Evolutionary conservation across 2,888 invertebrate genomes (phyloP), one percentile per base, ranked within the genome.

Genomic region (Chorisops tibialis): DNA sequence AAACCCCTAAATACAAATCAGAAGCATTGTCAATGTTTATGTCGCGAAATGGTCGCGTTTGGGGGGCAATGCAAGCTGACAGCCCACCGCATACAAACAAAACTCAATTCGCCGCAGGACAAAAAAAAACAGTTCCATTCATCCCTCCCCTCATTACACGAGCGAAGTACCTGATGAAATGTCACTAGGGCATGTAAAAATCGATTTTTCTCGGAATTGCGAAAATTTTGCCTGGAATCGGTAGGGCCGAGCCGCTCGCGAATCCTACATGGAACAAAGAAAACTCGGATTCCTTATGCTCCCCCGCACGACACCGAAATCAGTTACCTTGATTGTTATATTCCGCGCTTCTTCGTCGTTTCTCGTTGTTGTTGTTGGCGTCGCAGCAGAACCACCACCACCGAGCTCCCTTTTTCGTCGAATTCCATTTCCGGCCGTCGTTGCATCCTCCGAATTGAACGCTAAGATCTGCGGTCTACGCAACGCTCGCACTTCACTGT

Each of bases 351-450:
- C 38, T 30, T 59, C 59, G 7, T 48, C 47, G 37, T 35, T 35
- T 16, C 19, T 7, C 21, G 50, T 18, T 38, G 39, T 50, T 59
- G 38, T 21, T 49, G 35, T 18, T 39, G 39, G 43, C 19, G 50
- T 49, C 22, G 38, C 14, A 14, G 45, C 38, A n/a, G n/a, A n/a
- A n/a, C n/a, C n/a, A n/a, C n/a, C n/a, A n/a, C n/a, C n/a, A n/a
- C n/a, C n/a, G 38, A 49, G 12, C 56, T 62, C 56, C 49, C 62
- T 49, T 56, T 50, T 62, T 16, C 41, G 56, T 56, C 62, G 56
- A 14, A 43, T 12, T 7, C 14, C 16, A 39, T 30, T 30, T 14
- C 30, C n/a, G 12, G 18, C n/a, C 38, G 38, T 11, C n/a, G 30
- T 35, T 9, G 24, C 24, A 12, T 22, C 16, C 12, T 14, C 30